phyloP scores from a whole-genome alignment of 2,888 invertebrate species.

The Fabriciana adippe region DNA sequence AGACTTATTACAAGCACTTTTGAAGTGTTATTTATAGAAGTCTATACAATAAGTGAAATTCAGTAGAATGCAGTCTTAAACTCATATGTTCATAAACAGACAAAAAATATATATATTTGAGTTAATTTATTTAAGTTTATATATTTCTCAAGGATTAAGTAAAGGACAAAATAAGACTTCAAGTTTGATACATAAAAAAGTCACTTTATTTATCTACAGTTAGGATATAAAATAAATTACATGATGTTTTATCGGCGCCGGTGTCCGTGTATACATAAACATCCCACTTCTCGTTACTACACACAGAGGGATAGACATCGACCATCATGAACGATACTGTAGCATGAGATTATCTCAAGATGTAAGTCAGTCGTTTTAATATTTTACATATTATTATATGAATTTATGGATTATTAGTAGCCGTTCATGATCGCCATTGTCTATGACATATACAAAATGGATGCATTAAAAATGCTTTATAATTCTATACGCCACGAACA shows the following conservation, averaged over 20 bases:
- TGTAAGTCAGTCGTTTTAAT: slow-evolving; percentile 15
- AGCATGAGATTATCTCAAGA: neutral
- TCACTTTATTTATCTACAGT: slow-evolving; percentile 81
- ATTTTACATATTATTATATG: neutral
- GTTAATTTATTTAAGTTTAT: no score
- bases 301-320: slow-evolving; percentile 1
- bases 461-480: slow-evolving; percentile 41
- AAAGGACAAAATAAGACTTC: slow-evolving; percentile 33
- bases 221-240: slow-evolving; percentile 82
- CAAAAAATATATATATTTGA: no score
- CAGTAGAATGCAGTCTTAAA: no score
- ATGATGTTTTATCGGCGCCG: slow-evolving; percentile 69
- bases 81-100: no score
- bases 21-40: no score
- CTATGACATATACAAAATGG: slow-evolving; percentile 44
- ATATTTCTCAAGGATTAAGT: neutral
- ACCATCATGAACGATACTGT: neutral
- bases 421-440: slow-evolving; percentile 1
- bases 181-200: slow-evolving; percentile 74
- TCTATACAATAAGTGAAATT: no score
- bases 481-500: slow-evolving; percentile 36
- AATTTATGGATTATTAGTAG: slow-evolving; percentile 2
- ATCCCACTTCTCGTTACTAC: slow-evolving; percentile 49
- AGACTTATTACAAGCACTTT: no score
- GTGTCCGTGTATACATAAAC: slow-evolving; percentile 59